Conservation (phyloP, 2,113 vertebrate species). For the Rhadina sibilatrix region DNA sequence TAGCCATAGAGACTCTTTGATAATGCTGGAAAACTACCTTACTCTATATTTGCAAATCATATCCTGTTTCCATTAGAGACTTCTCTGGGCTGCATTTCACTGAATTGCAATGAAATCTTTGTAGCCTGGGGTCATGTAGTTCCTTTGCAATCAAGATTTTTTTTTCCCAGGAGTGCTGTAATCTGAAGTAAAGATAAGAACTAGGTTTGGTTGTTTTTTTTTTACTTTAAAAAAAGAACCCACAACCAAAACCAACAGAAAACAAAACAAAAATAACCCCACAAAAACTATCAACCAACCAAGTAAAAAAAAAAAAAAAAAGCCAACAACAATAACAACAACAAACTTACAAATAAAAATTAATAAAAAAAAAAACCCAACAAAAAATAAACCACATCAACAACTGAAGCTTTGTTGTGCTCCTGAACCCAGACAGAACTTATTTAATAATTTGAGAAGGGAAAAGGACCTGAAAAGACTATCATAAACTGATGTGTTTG, state of each 20-base stretch:
- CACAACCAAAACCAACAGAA: not conserved
- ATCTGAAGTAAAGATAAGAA: not conserved
- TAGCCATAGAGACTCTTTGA: not conserved
- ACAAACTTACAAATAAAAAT: not conserved
- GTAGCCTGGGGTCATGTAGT: not conserved
- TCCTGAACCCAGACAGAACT: not conserved
- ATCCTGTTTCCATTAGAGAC: not conserved
- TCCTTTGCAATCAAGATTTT: not conserved
- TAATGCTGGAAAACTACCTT: not conserved
- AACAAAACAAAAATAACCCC: too few species aligned
- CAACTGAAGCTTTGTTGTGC: not conserved
- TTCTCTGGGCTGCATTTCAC: not conserved
- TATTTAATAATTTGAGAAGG: not conserved
- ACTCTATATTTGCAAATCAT: not conserved
- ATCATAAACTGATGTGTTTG: not conserved
- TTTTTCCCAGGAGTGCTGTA: slow-evolving; percentile 2
- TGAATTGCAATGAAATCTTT: not conserved
- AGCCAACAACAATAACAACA: not conserved
- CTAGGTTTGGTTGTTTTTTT: accelerated
- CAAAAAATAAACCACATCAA: not conserved
- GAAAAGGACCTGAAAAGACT: not conserved
- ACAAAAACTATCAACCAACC: not conserved
- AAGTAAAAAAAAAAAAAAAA: not conserved
- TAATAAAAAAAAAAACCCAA: not conserved
- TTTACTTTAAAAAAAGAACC: not conserved